A percentile compares a stretch with the other conserved stretches of the same genome.
phyloP scores from a whole-genome alignment of 2,797 vertebrate genomes.

The Erethizon dorsatum region DNA sequence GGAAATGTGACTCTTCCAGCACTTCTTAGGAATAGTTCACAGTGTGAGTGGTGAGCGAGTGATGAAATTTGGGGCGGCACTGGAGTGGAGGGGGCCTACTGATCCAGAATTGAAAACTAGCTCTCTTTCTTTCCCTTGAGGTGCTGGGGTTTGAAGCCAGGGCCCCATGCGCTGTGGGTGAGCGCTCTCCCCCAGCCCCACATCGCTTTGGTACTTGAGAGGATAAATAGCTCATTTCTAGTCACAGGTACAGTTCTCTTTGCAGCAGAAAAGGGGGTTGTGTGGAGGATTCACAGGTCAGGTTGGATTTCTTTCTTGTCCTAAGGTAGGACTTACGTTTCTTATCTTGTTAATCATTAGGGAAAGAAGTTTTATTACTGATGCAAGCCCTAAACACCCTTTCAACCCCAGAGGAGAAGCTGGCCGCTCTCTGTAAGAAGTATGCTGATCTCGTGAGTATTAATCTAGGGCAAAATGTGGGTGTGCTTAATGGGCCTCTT shows the following conservation, averaged over 20 bases:
- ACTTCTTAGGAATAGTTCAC: conserved; percentile 59
- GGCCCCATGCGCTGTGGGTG: background rate
- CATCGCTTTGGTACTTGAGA: conserved; percentile 64
- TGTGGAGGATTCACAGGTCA: conserved; percentile 52
- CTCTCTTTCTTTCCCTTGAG: background rate
- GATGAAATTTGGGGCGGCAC: conserved; percentile 11
- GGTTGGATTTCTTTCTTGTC: conserved; percentile 56
- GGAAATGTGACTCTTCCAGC: conserved; percentile 33
- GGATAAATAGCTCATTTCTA: conserved; percentile 62
- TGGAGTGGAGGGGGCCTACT: background rate
- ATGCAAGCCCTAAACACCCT: conserved; percentile 99
- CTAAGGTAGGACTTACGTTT: conserved; percentile 58
- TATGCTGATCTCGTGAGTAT: conserved; percentile 97
- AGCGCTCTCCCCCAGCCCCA: background rate
- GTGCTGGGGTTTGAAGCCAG: background rate
- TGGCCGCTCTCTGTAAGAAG: conserved; percentile 99
- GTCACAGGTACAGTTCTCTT: conserved; percentile 52
- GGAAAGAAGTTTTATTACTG: conserved; percentile 97
- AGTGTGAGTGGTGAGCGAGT: conserved; percentile 11
- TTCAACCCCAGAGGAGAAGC: conserved; percentile 97
- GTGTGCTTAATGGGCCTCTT: conserved; percentile 20
- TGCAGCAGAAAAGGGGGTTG: conserved; percentile 57
- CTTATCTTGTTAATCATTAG: conserved; percentile 88
- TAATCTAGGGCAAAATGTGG: conserved; percentile 66
- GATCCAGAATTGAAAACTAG: conserved; percentile 55